phyloP scores from a whole-genome alignment of 2,888 invertebrate genomes.

The Pollenia angustigena region DNA sequence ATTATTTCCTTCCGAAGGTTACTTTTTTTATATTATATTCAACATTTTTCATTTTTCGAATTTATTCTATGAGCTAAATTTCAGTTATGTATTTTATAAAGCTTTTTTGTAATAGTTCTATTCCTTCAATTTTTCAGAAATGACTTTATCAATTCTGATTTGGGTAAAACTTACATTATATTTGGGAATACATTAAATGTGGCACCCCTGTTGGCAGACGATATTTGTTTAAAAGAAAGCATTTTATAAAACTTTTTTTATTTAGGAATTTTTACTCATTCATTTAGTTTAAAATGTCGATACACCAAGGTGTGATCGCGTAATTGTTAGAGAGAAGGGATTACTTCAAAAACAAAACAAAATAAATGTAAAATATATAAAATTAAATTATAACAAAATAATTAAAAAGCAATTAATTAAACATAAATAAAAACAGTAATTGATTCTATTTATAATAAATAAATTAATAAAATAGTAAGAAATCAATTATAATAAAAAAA shows the following conservation, averaged over 20 bases:
- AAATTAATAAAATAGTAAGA: neutral
- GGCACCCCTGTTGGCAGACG: no score
- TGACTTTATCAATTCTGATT: no score
- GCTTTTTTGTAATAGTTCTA: no score
- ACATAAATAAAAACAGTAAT: constrained; percentile 35
- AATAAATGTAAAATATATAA: neutral
- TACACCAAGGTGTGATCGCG: constrained; percentile 45
- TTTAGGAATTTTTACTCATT: constrained; percentile 16
- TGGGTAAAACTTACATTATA: no score
- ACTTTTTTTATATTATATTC: no score
- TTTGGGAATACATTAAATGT: no score
- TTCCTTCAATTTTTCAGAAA: no score
- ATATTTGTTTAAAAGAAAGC: neutral
- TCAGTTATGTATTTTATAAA: no score
- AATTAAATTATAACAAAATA: constrained; percentile 5
- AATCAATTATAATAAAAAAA: neutral
- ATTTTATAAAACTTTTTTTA: no score
- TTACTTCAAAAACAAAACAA: constrained; percentile 9
- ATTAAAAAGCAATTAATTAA: constrained; percentile 3
- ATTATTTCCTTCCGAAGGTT: no score
- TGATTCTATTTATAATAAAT: neutral
- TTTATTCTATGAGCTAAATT: no score
- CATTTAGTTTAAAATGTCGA: constrained; percentile 47
- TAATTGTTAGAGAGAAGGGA: neutral
- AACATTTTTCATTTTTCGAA: no score